phyloP scores from a whole-genome alignment of 2,113 vertebrate genomes.

The Erythrocercus mccallii region DNA sequence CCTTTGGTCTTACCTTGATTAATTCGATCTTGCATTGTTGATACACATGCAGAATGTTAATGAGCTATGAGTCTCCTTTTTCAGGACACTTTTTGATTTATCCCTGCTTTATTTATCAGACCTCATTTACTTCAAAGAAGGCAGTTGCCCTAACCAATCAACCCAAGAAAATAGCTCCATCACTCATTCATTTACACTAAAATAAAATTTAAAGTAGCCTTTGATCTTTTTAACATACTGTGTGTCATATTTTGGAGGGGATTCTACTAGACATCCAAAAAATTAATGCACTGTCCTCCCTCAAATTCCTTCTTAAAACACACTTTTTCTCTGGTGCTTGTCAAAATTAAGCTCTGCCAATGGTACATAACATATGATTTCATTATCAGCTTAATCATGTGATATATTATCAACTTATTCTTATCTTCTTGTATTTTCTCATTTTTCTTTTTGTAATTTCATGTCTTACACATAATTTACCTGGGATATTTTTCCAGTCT shows the following conservation, averaged over 20 bases:
- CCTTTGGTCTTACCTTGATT: slow-evolving; percentile 7
- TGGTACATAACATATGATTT: neutral
- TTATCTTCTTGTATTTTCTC: neutral
- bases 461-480: neutral
- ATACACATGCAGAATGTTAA: neutral
- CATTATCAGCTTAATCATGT: neutral
- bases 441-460: neutral
- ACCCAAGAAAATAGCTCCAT: neutral
- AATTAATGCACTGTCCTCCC: neutral
- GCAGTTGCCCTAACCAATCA: neutral
- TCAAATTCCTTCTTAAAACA: neutral
- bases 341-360: neutral
- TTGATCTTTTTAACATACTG: neutral
- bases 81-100: neutral
- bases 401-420: neutral
- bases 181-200: neutral
- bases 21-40: neutral
- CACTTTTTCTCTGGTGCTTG: neutral
- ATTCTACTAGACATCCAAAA: neutral
- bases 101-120: neutral
- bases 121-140: neutral
- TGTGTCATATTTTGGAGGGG: neutral
- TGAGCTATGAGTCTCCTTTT: neutral
- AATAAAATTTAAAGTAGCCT: neutral
- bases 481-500: neutral